Conservation (phyloP, 2,888 invertebrate genomes). For the Melieria omissa region DNA sequence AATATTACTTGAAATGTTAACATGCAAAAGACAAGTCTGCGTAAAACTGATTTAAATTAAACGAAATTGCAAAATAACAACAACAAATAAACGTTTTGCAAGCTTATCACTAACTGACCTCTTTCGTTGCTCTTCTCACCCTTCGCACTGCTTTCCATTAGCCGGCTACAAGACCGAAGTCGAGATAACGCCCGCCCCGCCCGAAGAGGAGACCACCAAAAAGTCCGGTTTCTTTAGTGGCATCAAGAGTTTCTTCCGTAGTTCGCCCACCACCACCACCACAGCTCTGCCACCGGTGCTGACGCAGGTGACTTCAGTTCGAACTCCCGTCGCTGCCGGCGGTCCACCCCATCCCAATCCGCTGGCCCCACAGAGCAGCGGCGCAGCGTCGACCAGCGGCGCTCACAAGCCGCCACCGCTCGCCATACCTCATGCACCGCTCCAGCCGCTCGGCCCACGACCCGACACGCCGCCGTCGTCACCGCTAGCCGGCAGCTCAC, state of each 20-base stretch:
- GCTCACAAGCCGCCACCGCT: slow-evolving; percentile 54
- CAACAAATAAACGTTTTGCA: too few relatives aligned
- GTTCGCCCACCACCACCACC: slow-evolving; percentile 48
- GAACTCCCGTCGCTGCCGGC: slow-evolving; percentile 3
- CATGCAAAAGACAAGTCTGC: too few relatives aligned
- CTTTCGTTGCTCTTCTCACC: too few relatives aligned
- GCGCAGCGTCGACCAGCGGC: slow-evolving; percentile 20
- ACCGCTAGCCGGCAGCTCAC: slow-evolving; percentile 52
- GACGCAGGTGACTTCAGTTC: slow-evolving; percentile 16
- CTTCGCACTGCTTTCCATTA: slow-evolving; percentile 31
- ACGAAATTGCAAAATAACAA: too few relatives aligned
- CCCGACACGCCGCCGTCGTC: slow-evolving; percentile 61
- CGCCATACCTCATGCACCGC: slow-evolving; percentile 56
- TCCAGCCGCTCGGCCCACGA: slow-evolving; percentile 59
- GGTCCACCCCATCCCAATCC: slow-evolving; percentile 8
- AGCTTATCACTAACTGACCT: too few relatives aligned
- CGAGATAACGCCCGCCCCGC: slow-evolving; percentile 58
- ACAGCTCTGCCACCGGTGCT: slow-evolving; percentile 41
- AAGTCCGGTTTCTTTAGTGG: slow-evolving; percentile 61
- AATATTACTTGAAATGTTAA: background rate
- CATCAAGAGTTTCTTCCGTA: slow-evolving; percentile 58
- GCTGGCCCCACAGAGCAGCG: slow-evolving; percentile 21
- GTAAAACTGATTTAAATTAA: too few relatives aligned
- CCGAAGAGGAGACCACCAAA: slow-evolving; percentile 55
- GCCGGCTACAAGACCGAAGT: slow-evolving; percentile 57